Evolutionary conservation across 2,888 invertebrate species (phyloP), one percentile per base, ranked within the genome.

Genomic region (Leptarthrus brevirostris): DNA sequence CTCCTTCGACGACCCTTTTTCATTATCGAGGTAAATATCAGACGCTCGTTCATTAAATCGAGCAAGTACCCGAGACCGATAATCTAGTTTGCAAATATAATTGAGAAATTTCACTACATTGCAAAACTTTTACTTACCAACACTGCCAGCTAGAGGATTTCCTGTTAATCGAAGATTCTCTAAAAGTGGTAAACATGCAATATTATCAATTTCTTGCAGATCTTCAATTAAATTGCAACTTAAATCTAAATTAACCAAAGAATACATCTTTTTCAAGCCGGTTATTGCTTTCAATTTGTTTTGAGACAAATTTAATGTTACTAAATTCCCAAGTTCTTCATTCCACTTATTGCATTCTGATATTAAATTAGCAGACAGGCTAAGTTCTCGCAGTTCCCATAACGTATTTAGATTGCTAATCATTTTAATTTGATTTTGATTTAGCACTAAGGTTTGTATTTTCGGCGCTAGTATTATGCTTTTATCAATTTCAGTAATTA

Each of bases 1-100:
- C 83, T 98, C 98, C 78, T 92, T 92, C 80, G 93, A 93, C 10
- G 93, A 91, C 0, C 96, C 92, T 78, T 90, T 92, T 81, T 95
- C 93, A 81, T 94, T 95, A 81, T 98, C 98, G 75, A 98, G 85
- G 80, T 90, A 92, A 40, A 98, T 90, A 82, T 96, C 94, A 12
- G 89, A 86, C 79, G 95, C 94, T 77, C 96, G 88, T 54, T 90
- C 89, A 61, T 93, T 93, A 81, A 98, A 97, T 79, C 93, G 90
- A 79, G 96, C 94, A 77, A 98, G 86, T 2, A 96, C 93, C 81
- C 94, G 93, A 0, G 95, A 92, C 79, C 98, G 89, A 81, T 97
- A 98, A 86, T 98, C 97, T 81, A 93, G 90, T 71, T 91, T 88
- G 0, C 12, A 70, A 49, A 69, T 52, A 30, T 20, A 20, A 34